These are phyloP conservation scores for Chaetodon trifasciatus DNA, from an alignment of 2,797 vertebrate genomes.

Conservation along the genomic window DNA sequence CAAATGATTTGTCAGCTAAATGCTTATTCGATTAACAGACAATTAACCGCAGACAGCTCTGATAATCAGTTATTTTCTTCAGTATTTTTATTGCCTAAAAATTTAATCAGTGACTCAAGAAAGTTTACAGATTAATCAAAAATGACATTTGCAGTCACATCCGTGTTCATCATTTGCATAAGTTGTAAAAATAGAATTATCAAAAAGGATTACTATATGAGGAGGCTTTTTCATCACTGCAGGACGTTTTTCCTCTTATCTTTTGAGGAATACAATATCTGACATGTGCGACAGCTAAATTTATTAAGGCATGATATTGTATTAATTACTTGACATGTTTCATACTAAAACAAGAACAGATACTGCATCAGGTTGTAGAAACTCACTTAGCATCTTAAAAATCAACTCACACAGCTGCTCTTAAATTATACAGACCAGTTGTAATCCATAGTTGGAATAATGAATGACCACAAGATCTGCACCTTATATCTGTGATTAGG, in stretches of 20 bases:
- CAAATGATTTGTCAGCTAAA: not conserved
- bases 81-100: not conserved
- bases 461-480: slow-evolving; percentile 6
- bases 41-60: not conserved
- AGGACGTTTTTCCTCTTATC: not conserved
- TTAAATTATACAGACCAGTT: slow-evolving; percentile 3
- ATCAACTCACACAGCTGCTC: not conserved
- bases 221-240: not conserved
- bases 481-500: slow-evolving; percentile 32
- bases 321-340: too few relatives aligned
- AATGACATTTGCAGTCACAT: not conserved
- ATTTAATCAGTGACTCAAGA: not conserved
- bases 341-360: too few relatives aligned
- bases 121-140: not conserved
- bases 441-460: slow-evolving; percentile 17
- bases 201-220: not conserved
- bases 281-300: not conserved
- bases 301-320: too few relatives aligned
- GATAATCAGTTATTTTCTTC: not conserved
- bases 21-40: not conserved
- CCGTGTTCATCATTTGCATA: not conserved
- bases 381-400: slow-evolving; percentile 7
- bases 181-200: not conserved
- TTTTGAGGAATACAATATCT: not conserved
- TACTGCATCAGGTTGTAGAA: not conserved